Evolutionary conservation across 92 coral and sea anemone genomes (phyloP), one percentile per base, ranked within the genome.

Genomic region (Scolanthus callimorphus): DNA sequence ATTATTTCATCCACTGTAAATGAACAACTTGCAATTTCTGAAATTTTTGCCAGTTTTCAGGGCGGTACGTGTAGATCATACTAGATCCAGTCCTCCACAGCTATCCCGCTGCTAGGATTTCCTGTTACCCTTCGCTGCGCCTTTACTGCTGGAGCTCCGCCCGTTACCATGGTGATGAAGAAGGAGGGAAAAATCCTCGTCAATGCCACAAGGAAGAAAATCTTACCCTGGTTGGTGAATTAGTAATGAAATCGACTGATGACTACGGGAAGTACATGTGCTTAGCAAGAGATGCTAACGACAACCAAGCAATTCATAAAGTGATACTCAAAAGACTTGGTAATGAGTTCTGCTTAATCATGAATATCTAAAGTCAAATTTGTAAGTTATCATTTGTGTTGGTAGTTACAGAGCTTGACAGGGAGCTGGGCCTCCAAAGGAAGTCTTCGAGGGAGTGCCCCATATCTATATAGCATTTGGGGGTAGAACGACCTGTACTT

Each of bases 201-300:
- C 30, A 60, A 11, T 31, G 53, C 11, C 12, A 60, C 23, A 0
- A 17, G 20, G 31, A 15, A 6, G 43, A 13, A 20, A 25, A 38
- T 50, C 28, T 20, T 3, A 26, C 17, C 20, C 63, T 17, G 17
- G 30, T 27, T 25, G 43, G 20, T 19, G 28, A 30, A 39, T 48
- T 60, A 8, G 20, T 60, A 12, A 39, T 43, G 29, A 39, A 46
- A 0, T 15, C 25, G 46, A 28, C 11, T 1, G 49, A 22, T 27
- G 53, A 57, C 39, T 46, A 55, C 15, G 80, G 80, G 28, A 49
- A 38, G 52, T 74, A 74, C 39, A 56, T 60, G 2, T 74, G 80
- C 38, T 49, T 23, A 31, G 73, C 73, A 20, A 60, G 21, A 9
- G 80, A 74, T n/a, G 28, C 39, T 41, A 41, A 60, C 0, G 53